phyloP scores from a whole-genome alignment of 2,888 invertebrate genomes.

The Dasysyrphus albostriatus region DNA sequence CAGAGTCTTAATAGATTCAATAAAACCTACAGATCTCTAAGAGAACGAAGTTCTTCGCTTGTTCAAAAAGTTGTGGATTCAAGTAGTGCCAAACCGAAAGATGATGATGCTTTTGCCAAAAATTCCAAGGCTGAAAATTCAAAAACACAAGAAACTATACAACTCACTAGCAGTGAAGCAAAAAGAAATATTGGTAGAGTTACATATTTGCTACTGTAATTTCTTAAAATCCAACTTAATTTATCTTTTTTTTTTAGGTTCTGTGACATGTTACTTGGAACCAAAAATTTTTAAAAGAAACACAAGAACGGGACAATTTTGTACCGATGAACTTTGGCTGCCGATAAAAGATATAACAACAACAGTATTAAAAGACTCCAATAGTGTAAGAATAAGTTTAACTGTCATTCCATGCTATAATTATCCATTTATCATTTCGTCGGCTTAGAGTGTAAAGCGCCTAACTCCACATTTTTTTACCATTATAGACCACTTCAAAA shows the following conservation, averaged over 20 bases:
- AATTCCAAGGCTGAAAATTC: slow-evolving; percentile 26
- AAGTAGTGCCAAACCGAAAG: slow-evolving; percentile 47
- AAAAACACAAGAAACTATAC: slow-evolving; percentile 78
- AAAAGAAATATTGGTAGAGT: slow-evolving; percentile 82
- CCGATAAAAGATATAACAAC: slow-evolving; percentile 83
- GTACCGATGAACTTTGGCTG: slow-evolving; percentile 83
- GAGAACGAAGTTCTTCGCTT: slow-evolving; percentile 81
- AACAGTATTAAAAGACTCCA: slow-evolving; percentile 79
- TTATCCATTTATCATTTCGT: too few species aligned
- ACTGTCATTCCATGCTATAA: too few species aligned
- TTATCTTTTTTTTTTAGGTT: slow-evolving; percentile 78
- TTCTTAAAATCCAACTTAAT: not conserved
- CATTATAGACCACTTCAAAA: too few species aligned
- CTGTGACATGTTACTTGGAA: slow-evolving; percentile 84
- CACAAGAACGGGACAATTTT: slow-evolving; percentile 79
- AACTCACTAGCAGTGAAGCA: slow-evolving; percentile 82
- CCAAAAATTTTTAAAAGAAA: slow-evolving; percentile 82
- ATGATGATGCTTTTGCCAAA: slow-evolving; percentile 42
- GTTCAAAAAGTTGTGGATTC: slow-evolving; percentile 80
- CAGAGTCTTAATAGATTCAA: slow-evolving; percentile 83
- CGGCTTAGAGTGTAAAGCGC: too few species aligned
- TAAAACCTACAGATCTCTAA: slow-evolving; percentile 82
- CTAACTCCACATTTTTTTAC: too few species aligned
- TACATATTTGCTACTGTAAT: not conserved
- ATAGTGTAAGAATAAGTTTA: slow-evolving; percentile 68